Base-by-base conservation (phyloP, 2,888 invertebrate species). In the Pandemis corylana region DNA sequence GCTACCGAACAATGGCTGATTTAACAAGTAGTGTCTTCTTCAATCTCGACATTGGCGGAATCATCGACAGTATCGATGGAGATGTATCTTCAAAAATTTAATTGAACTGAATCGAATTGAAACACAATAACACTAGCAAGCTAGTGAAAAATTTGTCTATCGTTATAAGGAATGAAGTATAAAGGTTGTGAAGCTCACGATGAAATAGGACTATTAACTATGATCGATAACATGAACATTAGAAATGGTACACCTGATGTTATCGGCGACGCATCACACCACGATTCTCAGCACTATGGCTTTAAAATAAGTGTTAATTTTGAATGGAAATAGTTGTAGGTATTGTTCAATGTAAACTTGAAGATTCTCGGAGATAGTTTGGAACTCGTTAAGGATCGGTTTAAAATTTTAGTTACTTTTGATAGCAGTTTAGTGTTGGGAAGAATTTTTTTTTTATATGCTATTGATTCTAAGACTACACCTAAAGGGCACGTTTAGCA, bases 211-310 rank as follows among this genome's bases (percentile, higher is more conserved):
- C 75, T 71, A 75, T 75, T 75, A 75, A 75, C 70, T 53, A 70
- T 75, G 75, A 75, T 75, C 75, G 75, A 75, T 75, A 75, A 71
- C 75, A 75, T 71, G 71, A 75, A 75, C 71, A 75, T 75, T 75
- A 75, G 75, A 71, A 75, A 75, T 75, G 70, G 51, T 71, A 67
- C 67, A 66, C 67, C 41, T 53, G 62, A 67, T 75, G 49, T 13
- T 65, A 71, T 75, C 67, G 36, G 13, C 6, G 13, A 36, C 28
- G 9, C 44, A 41, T 66, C 41, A 51, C 10, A 15, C 28, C 28
- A 36, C 53, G 6, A 49, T 2, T 70, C 51, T 66, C 44, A 44
- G 36, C 65, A 9, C 65, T 53, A 44, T 44, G 36, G 6, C 36
- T 53, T n/a, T 36, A 10, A 9, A 42, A 0, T 36, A 66, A 53